Evolutionary conservation across 2,888 invertebrate genomes (phyloP).

Genomic region (Odontocolon sp.): DNA sequence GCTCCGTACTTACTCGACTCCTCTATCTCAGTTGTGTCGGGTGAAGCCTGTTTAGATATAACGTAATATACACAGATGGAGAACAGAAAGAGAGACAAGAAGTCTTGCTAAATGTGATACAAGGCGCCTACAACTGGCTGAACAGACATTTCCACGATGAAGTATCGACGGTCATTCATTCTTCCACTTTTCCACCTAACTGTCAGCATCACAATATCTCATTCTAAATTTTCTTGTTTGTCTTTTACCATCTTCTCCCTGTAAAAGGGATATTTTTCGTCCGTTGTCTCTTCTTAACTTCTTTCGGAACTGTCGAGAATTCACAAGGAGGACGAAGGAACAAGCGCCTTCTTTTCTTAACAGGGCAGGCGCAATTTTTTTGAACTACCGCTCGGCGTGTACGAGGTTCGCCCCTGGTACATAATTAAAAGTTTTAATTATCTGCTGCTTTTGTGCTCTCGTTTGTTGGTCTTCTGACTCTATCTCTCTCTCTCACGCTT

Average conservation of each 20-base stretch:
- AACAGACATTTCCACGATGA: background rate
- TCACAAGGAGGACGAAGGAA: conserved; percentile 17
- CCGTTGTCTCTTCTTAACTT: background rate
- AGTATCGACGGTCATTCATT: background rate
- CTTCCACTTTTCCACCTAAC: conserved; percentile 12
- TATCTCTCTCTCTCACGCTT: background rate
- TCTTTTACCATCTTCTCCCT: conserved; percentile 8
- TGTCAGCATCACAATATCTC: background rate
- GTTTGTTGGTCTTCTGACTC: conserved; percentile 44
- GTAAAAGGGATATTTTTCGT: background rate
- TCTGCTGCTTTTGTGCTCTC: conserved; percentile 58
- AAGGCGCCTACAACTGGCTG: background rate
- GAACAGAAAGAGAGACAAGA: background rate
- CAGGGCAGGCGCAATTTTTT: conserved; percentile 47
- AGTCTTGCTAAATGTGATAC: background rate
- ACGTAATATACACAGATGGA: background rate
- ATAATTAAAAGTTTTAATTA: conserved; percentile 75
- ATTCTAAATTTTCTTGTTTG: background rate
- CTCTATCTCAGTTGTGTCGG: background rate
- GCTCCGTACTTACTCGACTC: background rate
- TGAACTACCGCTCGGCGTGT: conserved; percentile 51
- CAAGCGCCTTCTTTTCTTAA: conserved; percentile 17
- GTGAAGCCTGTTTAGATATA: background rate
- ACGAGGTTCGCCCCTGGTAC: conserved; percentile 57
- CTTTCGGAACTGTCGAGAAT: conserved; percentile 2